These are phyloP conservation scores for Caenorhabditis doughertyi DNA, from an alignment of 2,888 invertebrate genomes.

Conservation along the genomic window DNA sequence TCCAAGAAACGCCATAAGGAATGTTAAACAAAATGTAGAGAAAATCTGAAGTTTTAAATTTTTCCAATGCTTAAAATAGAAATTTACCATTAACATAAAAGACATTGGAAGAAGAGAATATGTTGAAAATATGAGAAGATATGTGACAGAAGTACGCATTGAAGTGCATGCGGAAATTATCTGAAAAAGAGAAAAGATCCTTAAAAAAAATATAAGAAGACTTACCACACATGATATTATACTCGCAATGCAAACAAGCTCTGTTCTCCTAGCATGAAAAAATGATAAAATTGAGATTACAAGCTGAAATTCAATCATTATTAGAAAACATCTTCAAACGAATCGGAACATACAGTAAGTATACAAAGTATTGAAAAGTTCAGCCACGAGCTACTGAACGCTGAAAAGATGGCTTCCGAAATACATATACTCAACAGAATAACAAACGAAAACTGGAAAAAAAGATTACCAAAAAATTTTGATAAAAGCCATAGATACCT, in stretches of 20 bases:
- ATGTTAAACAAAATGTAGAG: slow-evolving; percentile 46
- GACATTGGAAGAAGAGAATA: slow-evolving; percentile 80
- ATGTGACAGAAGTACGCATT: slow-evolving; percentile 69
- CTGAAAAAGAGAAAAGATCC: slow-evolving; percentile 63
- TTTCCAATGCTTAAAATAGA: too few species aligned
- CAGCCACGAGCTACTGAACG: slow-evolving; percentile 38
- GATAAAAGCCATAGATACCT: slow-evolving; percentile 50
- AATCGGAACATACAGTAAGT: slow-evolving; percentile 49
- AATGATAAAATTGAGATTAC: slow-evolving; percentile 52
- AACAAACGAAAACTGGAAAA: slow-evolving; percentile 57
- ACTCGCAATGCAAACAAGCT: slow-evolving; percentile 63
- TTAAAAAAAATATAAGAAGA: too few species aligned
- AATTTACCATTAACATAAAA: slow-evolving; percentile 74
- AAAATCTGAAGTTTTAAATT: slow-evolving; percentile 35
- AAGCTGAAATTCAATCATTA: slow-evolving; percentile 38
- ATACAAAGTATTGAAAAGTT: slow-evolving; percentile 52
- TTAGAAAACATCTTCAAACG: background rate
- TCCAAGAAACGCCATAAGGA: slow-evolving; percentile 42
- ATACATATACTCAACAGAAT: slow-evolving; percentile 56
- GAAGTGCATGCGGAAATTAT: slow-evolving; percentile 68
- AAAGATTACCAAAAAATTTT: background rate
- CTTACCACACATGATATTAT: slow-evolving; percentile 66
- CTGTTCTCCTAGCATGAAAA: slow-evolving; percentile 65
- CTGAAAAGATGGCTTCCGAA: slow-evolving; percentile 46
- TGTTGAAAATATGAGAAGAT: slow-evolving; percentile 77